phyloP scores from a whole-genome alignment of 2,113 vertebrate species.

The Anarrhichthys ocellatus region DNA sequence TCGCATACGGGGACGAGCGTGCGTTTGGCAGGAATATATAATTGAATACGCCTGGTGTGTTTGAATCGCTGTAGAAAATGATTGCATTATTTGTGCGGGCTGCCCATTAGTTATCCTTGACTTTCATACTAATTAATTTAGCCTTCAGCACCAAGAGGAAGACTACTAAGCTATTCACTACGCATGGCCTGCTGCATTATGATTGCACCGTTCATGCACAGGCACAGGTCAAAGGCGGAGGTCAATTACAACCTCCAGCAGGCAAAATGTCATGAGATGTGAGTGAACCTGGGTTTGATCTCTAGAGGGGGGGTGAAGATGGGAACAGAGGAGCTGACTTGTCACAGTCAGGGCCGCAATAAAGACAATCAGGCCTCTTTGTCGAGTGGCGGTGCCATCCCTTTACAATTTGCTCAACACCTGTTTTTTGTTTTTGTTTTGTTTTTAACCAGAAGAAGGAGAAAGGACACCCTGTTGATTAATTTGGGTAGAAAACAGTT shows the following conservation, averaged over 20 bases:
- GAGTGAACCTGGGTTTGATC: slow-evolving; percentile 40
- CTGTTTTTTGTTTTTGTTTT: slow-evolving; percentile 26
- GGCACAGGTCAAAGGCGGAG: slow-evolving; percentile 55
- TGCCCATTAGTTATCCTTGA: slow-evolving; percentile 73
- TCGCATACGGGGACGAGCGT: slow-evolving; percentile 55
- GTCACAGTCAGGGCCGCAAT: slow-evolving; percentile 22
- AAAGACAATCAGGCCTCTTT: slow-evolving; percentile 28
- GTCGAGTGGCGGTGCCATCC: slow-evolving; percentile 28
- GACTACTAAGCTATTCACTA: slow-evolving; percentile 40
- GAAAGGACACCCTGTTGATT: slow-evolving; percentile 62
- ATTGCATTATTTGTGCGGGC: slow-evolving; percentile 59
- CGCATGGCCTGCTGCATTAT: slow-evolving; percentile 25
- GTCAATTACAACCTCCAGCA: slow-evolving; percentile 43
- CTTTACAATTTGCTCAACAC: slow-evolving; percentile 69
- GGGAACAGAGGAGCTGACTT: neutral
- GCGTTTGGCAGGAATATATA: slow-evolving; percentile 61
- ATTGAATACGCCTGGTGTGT: slow-evolving; percentile 63
- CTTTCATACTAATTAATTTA: slow-evolving; percentile 74
- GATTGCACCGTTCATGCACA: slow-evolving; percentile 45
- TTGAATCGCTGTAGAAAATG: slow-evolving; percentile 54
- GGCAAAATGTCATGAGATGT: neutral
- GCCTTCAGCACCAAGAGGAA: slow-evolving; percentile 48
- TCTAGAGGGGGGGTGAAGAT: neutral
- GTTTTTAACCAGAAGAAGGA: slow-evolving; percentile 24
- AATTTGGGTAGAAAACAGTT: slow-evolving; percentile 70